Conservation (phyloP, 1,140 invertebrate genomes). For the Bursaphelenchus mucronatus region DNA sequence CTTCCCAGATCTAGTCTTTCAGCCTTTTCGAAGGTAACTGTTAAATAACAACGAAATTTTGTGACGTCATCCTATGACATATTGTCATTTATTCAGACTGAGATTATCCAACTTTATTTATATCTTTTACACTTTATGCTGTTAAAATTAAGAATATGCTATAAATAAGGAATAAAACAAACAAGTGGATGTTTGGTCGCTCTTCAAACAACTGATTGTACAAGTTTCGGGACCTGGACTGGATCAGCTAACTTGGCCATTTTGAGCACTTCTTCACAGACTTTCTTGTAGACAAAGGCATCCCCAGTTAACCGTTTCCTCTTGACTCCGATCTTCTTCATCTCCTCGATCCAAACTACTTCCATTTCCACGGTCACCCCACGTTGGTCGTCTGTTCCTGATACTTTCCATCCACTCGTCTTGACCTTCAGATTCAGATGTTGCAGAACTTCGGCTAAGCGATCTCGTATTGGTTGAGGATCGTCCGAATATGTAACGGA, state of each 20-base stretch:
- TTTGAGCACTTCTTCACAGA: slow-evolving; percentile 76
- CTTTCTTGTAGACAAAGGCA: slow-evolving; percentile 77
- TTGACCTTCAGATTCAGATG: slow-evolving; percentile 63
- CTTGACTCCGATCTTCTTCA: slow-evolving; percentile 69
- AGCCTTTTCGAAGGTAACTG: too few species aligned
- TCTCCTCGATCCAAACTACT: slow-evolving; percentile 68
- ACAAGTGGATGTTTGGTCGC: too few species aligned
- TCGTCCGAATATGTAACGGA: slow-evolving; percentile 48
- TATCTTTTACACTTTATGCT: too few species aligned
- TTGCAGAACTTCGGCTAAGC: slow-evolving; percentile 37
- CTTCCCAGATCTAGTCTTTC: too few species aligned
- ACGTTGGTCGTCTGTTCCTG: slow-evolving; percentile 26
- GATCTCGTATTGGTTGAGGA: slow-evolving; percentile 35
- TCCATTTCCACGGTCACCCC: slow-evolving; percentile 74
- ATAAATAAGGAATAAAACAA: too few species aligned
- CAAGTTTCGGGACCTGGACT: too few species aligned
- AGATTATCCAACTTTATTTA: too few species aligned
- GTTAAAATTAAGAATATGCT: too few species aligned
- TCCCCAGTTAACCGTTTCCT: slow-evolving; percentile 77
- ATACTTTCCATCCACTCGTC: slow-evolving; percentile 52
- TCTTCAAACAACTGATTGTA: too few species aligned
- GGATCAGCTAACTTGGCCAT: background rate
- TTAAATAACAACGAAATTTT: too few species aligned
- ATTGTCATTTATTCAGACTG: too few species aligned
- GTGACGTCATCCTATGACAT: too few species aligned